Evolutionary conservation across 2,888 invertebrate genomes (phyloP), one percentile per base, ranked within the genome.

Genomic region (Petrophora chlorosata): DNA sequence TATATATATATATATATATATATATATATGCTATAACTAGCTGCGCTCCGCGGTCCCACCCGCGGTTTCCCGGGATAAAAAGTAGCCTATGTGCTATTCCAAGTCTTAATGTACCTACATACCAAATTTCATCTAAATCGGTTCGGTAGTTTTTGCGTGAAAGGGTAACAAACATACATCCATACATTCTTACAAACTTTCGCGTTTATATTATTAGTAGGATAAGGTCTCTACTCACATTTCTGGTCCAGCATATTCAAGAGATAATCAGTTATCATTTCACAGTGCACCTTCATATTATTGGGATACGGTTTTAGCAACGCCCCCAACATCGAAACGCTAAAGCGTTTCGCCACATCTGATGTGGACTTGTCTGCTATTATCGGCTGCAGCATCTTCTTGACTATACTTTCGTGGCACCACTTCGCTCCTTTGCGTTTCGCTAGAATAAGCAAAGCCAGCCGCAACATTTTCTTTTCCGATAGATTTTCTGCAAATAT

Each of bases 361-460:
- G 73, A 49, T 5, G 65, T 51, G 9, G 61, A 59, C n/a, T 72
- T 56, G 12, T 75, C 72, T 9, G 79, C 78, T 41, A 91, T 79
- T 3, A 85, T 66, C 5, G 89, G 85, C 48, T 76, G 51, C 23
- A 91, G 56, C 48, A 85, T 66, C 36, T 79, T 79, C 40, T 78
- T 78, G 1, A 90, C 68, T 8, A 91, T 78, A 49, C 85, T 72
- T 23, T 75, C 83, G 46, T 87, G 82, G 57, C 85, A 85, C 90
- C 90, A 90, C n/a, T 65, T 66, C 0, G 85, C 69, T 0, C 89
- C 90, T 9, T 79, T 73, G 1, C 90, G 76, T 64, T 91, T 91
- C 5, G 82, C 82, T 19, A 90, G 67, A 30, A 91, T 70, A 25
- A 91, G 76, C 8, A 88, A 51, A 9, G 85, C 72, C 34, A 82